Evolutionary conservation across 2,888 invertebrate genomes (phyloP), one percentile per base, ranked within the genome.

Genomic region (Athetis lepigone): DNA sequence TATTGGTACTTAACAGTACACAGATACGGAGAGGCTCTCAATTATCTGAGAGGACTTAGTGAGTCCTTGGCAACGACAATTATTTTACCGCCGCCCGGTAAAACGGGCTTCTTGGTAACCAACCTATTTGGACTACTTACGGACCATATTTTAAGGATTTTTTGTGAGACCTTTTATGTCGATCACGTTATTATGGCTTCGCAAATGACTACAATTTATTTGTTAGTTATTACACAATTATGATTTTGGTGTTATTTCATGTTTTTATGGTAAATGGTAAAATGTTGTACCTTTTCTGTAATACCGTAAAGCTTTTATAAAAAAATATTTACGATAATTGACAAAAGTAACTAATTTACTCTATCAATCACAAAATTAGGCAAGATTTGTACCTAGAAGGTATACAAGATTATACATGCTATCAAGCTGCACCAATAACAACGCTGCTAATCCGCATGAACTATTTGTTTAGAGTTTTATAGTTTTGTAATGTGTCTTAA

Each of bases 51-150:
- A 66, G 65, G 77, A 65, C 77, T 72, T 59, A 60, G 59, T 33
- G 43, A 52, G 70, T 54, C 70, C 75, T 78, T 75, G 75, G 54
- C 61, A 75, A 62, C 50, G 47, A 62, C 75, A 64, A 69, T 62
- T 69, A 75, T 75, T 79, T 60, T 63, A 79, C 79, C 58, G 75
- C 59, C 56, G 37, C 40, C 56, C 59, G 54, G 70, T 74, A 68
- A 62, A 68, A 50, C 46, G 50, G 16, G 50, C 66, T 73, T 73
- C 72, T 77, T 60, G 40, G 77, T 73, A 73, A 58, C 73, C 43
- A 42, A 57, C 51, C 52, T 73, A 65, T 54, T 73, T 59, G 54
- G 55, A 58, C 58, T 72, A 77, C 68, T 67, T 73, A 70, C 76
- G 40, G 13, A 55, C 60, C 75, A 75, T 65, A 65, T 62, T 75